Conservation (phyloP, 2,888 invertebrate species). For the Peribatodes rhomboidaria region DNA sequence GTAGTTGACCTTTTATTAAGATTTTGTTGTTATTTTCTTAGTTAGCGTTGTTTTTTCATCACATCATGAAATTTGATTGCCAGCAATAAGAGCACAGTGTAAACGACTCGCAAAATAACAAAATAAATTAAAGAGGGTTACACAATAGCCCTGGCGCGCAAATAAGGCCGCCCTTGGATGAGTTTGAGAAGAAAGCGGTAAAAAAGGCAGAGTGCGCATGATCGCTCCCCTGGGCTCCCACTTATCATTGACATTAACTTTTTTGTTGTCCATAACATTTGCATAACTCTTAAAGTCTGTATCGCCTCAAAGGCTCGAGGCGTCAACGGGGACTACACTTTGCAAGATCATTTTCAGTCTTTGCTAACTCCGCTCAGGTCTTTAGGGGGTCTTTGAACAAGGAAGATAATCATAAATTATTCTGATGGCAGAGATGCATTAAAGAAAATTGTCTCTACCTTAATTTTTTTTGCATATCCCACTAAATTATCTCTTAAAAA, state of each 20-base stretch:
- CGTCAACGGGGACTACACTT: slow-evolving; percentile 79
- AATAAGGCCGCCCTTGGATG: slow-evolving; percentile 60
- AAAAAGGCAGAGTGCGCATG: slow-evolving; percentile 62
- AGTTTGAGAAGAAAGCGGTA: slow-evolving; percentile 60
- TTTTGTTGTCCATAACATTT: slow-evolving; percentile 87
- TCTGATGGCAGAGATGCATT: slow-evolving; percentile 50
- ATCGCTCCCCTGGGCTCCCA: slow-evolving; percentile 78
- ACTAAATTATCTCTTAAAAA: slow-evolving; percentile 9
- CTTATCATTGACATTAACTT: slow-evolving; percentile 86
- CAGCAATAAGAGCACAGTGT: slow-evolving; percentile 55
- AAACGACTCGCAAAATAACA: slow-evolving; percentile 61
- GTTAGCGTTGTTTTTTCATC: slow-evolving; percentile 50
- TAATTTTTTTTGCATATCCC: slow-evolving; percentile 5
- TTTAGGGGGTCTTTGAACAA: slow-evolving; percentile 70
- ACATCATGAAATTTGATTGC: slow-evolving; percentile 57
- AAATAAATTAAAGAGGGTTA: slow-evolving; percentile 72
- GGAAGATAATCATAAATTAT: slow-evolving; percentile 73
- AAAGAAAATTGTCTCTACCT: slow-evolving; percentile 26
- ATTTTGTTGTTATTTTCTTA: slow-evolving; percentile 21
- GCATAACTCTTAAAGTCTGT: slow-evolving; percentile 83
- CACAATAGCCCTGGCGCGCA: slow-evolving; percentile 61
- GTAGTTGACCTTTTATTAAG: slow-evolving; percentile 1
- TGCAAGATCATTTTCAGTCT: slow-evolving; percentile 85
- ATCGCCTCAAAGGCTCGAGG: slow-evolving; percentile 74
- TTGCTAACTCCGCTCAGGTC: slow-evolving; percentile 66